Base-by-base conservation (phyloP, 2,113 vertebrate species). In the Coptodon rendalli region DNA sequence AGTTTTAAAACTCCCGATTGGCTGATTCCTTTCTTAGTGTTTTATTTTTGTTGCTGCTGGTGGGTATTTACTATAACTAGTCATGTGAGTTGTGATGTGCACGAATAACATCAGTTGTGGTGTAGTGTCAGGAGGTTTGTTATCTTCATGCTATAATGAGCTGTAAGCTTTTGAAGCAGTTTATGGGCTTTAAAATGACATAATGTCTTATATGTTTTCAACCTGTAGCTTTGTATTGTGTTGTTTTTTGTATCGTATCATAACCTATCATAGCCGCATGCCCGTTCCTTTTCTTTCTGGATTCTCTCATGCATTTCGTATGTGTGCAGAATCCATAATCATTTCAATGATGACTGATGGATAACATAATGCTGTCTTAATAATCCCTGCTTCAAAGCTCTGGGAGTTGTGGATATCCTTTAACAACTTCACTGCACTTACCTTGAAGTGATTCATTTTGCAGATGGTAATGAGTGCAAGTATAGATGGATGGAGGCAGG, bases 371-470 rank as follows among this genome's bases (percentile, higher is more conserved):
- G 6, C 59, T 34, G 73, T 66, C 73, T 83, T 59, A 31, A 81
- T 61, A 54, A 63, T 78, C 66, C 43, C 66, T 4, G 6, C 54
- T 61, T 53, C 5, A 29, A 36, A 36, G 22, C 8, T 31, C 7
- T 31, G 53, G 29, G 27, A 63, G 24, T 17, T 61, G 14, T 19
- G 11, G 38, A 71, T 82, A 29, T 66, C 34, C 14, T 87, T 17
- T 53, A 66, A 84, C 56, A 29, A 38, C 52, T 36, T 80, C 31
- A 6, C 43, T 34, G 45, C 73, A 78, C 45, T 78, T 78, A 78
- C 27, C 71, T 52, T 34, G 45, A 81, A 84, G 54, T 84, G 16
- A 87, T 53, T 48, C 7, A 16, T 88, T 80, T 83, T 48, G 16
- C 36, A 50, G 27, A 57, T 12, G 61, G 29, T 31, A 52, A 63